A percentile compares a stretch with the other conserved stretches of the same genome.
Conservation (phyloP, 2,888 invertebrate species). For the Parnassius mnemosyne region DNA sequence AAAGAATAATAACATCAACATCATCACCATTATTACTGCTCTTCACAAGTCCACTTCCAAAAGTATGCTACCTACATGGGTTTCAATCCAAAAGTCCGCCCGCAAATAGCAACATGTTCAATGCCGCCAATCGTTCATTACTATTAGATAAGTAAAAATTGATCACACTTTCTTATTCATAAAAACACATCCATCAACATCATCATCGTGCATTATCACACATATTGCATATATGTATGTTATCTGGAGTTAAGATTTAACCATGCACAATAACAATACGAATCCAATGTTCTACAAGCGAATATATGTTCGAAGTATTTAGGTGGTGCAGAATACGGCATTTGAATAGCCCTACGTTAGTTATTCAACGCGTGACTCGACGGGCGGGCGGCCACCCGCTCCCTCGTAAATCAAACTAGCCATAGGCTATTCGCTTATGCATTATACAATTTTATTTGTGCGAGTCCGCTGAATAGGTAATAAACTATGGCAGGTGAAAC, state of each 20-base stretch:
- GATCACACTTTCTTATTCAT: no score
- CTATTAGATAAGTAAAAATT: no score
- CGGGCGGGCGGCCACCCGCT: constrained; percentile 45
- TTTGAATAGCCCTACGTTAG: constrained; percentile 72
- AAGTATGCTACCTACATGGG: no score
- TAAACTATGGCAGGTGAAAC: constrained; percentile 78
- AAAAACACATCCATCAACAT: no score
- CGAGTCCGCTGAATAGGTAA: constrained; percentile 79
- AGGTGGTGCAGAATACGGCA: constrained; percentile 37
- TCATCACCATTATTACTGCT: no score
- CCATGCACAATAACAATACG: background rate
- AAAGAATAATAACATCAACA: no score
- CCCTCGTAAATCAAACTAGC: constrained; percentile 79
- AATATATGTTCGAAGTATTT: constrained; percentile 28
- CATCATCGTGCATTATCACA: no score
- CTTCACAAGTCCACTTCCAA: no score
- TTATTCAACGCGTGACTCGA: constrained; percentile 71
- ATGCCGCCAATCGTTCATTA: no score
- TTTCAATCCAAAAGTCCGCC: no score
- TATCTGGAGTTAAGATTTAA: background rate
- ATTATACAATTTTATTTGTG: constrained; percentile 82
- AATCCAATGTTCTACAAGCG: constrained; percentile 5
- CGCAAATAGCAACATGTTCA: no score
- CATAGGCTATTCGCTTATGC: constrained; percentile 80
- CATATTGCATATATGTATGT: background rate